These are phyloP conservation scores for Pelecanoides urinatrix DNA, from an alignment of 2,113 vertebrate genomes.

Conservation along the genomic window DNA sequence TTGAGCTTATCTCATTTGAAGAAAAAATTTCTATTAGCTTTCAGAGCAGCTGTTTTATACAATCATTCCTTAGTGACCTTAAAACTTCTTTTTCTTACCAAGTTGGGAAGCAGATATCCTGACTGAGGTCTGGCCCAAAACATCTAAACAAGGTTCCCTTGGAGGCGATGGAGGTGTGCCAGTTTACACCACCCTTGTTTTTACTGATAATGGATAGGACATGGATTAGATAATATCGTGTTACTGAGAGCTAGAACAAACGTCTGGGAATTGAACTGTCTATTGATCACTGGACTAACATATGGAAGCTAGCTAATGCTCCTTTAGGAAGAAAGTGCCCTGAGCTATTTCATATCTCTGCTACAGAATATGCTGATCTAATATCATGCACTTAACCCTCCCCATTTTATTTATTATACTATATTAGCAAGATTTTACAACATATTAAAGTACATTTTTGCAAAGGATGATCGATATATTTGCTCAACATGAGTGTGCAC, in stretches of 20 bases:
- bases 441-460: neutral
- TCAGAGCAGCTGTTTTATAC: neutral
- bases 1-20: neutral
- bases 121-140: neutral
- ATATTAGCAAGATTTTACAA: constrained; percentile 22
- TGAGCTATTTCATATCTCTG: neutral
- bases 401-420: constrained; percentile 35
- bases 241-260: neutral
- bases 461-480: constrained; percentile 15
- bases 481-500: neutral
- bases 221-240: neutral
- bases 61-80: neutral
- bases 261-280: neutral
- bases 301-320: neutral
- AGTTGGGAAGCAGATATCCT: neutral
- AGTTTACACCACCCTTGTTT: neutral
- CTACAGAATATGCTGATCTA: constrained; percentile 13
- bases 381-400: neutral
- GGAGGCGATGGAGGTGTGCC: neutral
- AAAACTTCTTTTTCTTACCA: neutral
- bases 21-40: neutral
- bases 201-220: neutral
- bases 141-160: neutral
- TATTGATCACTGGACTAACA: constrained; percentile 15
- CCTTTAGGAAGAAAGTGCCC: neutral